phyloP scores from a whole-genome alignment of 2,797 vertebrate species.

The Erpetoichthys calabaricus region DNA sequence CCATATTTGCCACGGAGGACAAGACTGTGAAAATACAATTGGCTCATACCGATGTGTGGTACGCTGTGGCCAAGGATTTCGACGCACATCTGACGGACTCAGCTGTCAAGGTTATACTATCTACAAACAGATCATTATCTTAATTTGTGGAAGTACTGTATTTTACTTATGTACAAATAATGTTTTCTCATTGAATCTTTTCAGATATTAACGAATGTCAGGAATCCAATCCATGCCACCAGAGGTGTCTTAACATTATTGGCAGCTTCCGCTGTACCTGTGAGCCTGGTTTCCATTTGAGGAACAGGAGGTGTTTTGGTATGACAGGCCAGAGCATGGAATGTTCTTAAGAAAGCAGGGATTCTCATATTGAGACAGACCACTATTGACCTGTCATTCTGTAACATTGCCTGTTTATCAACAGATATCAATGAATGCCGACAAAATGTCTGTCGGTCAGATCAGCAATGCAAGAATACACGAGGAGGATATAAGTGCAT shows the following conservation, averaged over 20 bases:
- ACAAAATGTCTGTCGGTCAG: conserved; percentile 77
- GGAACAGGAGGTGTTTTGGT: conserved; percentile 84
- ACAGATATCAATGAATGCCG: conserved; percentile 91
- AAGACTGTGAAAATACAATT: conserved; percentile 80
- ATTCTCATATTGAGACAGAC: too few relatives aligned
- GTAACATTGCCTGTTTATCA: too few relatives aligned
- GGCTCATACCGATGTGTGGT: conserved; percentile 76
- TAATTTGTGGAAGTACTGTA: too few relatives aligned
- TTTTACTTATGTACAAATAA: neutral
- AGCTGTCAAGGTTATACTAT: conserved; percentile 65
- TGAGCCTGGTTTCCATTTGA: conserved; percentile 80
- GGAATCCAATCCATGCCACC: conserved; percentile 76
- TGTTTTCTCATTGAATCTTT: neutral
- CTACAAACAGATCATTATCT: too few relatives aligned
- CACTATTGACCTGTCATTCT: too few relatives aligned
- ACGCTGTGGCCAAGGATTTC: conserved; percentile 71
- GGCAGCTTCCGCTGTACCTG: conserved; percentile 91
- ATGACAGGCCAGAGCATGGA: conserved; percentile 15
- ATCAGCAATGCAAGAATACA: conserved; percentile 89
- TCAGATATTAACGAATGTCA: conserved; percentile 90
- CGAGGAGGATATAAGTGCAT: conserved; percentile 87
- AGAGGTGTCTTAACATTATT: conserved; percentile 79
- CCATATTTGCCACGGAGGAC: conserved; percentile 55
- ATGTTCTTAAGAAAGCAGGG: too few relatives aligned
- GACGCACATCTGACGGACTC: conserved; percentile 62